phyloP scores from a whole-genome alignment of 2,888 invertebrate species.

The Dermolepida albohirtum region DNA sequence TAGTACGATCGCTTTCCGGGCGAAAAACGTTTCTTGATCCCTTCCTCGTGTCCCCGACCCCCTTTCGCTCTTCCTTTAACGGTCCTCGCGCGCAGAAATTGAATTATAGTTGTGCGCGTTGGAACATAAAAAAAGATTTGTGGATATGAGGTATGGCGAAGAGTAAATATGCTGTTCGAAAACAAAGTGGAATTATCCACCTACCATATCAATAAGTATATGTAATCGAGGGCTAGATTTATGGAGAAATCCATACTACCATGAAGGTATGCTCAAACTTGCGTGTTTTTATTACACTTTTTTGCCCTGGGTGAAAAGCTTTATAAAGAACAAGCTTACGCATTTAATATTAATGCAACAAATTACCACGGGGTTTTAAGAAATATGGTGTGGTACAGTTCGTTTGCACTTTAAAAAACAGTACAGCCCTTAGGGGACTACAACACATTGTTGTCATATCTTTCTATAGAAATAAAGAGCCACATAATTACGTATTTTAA shows the following conservation, averaged over 20 bases:
- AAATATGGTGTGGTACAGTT: too few relatives aligned
- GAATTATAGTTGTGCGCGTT: constrained; percentile 27
- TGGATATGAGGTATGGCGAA: constrained; percentile 31
- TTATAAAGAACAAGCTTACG: too few relatives aligned
- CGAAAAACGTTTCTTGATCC: not conserved
- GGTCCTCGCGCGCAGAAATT: constrained; percentile 31
- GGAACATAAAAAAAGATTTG: constrained; percentile 38
- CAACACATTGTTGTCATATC: too few relatives aligned
- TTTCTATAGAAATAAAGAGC: too few relatives aligned
- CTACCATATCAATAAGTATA: constrained; percentile 29
- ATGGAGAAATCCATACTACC: not conserved
- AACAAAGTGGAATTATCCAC: constrained; percentile 37
- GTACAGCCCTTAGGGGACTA: too few relatives aligned
- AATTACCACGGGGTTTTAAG: too few relatives aligned
- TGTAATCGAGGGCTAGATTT: constrained; percentile 13
- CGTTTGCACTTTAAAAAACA: too few relatives aligned
- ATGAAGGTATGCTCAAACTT: too few relatives aligned
- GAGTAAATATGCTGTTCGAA: constrained; percentile 34
- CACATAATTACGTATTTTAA: too few relatives aligned
- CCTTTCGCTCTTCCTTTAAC: constrained; percentile 1
- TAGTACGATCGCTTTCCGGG: not conserved
- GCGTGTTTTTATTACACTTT: too few relatives aligned
- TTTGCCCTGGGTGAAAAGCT: too few relatives aligned
- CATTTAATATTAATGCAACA: too few relatives aligned
- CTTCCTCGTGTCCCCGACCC: not conserved